phyloP scores from a whole-genome alignment of 1,140 invertebrate species.

The Lasioglossum albipes region DNA sequence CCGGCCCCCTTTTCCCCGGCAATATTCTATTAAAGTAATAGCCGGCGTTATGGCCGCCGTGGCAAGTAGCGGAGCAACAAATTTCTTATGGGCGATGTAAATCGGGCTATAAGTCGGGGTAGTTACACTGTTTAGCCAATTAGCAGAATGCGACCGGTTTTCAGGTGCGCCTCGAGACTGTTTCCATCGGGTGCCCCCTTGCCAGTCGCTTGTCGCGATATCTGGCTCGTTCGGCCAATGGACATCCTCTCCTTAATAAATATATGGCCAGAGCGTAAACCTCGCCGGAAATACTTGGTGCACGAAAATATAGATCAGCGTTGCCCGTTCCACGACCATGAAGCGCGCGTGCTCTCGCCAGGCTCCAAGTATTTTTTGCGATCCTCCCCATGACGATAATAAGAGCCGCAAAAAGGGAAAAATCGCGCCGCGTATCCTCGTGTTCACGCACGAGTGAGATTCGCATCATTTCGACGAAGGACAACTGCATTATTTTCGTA shows the following conservation, averaged over 20 bases:
- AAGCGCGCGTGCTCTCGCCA: not conserved
- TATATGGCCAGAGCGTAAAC: conserved; percentile 6
- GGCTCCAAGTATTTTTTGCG: not conserved
- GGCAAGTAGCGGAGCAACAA: conserved; percentile 62
- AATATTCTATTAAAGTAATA: conserved; percentile 63
- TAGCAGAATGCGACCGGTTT: conserved; percentile 67
- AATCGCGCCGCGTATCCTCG: not conserved
- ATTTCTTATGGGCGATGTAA: conserved; percentile 71
- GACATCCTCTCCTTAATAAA: conserved; percentile 33
- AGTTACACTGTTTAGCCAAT: conserved; percentile 73
- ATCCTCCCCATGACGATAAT: not conserved
- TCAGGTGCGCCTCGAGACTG: conserved; percentile 38
- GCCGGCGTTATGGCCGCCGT: conserved; percentile 23
- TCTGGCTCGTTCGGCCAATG: conserved; percentile 4
- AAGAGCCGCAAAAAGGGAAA: no score
- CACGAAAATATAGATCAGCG: conserved; percentile 20
- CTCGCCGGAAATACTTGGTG: not conserved
- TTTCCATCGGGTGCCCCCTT: conserved; percentile 21
- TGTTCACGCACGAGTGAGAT: not conserved
- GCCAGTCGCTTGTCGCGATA: conserved; percentile 23
- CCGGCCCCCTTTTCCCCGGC: not conserved
- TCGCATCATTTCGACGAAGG: conserved; percentile 10
- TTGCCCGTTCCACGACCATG: no score
- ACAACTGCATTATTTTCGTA: conserved; percentile 43
- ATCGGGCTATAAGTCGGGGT: conserved; percentile 69